Percentiles rank a stretch among this genome's conserved stretches.
Conservation (phyloP, 1,140 invertebrate genomes). For the Proales similis region DNA sequence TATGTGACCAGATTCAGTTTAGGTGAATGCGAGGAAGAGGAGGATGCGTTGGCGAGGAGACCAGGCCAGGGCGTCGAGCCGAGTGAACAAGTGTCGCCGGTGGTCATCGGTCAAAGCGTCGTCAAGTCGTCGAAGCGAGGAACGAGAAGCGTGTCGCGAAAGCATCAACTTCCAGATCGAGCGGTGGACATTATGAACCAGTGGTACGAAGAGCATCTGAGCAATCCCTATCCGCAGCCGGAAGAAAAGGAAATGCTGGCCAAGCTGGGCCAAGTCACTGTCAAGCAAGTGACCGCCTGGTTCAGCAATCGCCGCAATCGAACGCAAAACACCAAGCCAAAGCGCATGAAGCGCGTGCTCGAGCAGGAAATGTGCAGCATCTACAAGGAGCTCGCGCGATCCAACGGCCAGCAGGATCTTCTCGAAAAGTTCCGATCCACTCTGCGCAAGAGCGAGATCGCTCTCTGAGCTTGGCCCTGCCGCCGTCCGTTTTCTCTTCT, state of each 20-base stretch:
- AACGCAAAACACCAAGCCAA: slow-evolving; percentile 48
- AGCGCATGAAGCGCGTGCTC: slow-evolving; percentile 39
- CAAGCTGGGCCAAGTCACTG: slow-evolving; percentile 43
- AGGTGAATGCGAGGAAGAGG: no score
- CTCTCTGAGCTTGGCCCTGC: no score
- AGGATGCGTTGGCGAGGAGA: no score
- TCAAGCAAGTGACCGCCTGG: slow-evolving; percentile 48
- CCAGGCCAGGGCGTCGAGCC: no score
- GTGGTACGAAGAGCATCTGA: slow-evolving; percentile 44
- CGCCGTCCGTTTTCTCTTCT: no score
- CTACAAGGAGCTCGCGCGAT: neutral
- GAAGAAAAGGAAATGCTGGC: slow-evolving; percentile 46
- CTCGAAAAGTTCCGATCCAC: no score
- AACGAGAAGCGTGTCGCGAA: neutral
- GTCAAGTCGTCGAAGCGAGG: no score
- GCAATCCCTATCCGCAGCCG: slow-evolving; percentile 47
- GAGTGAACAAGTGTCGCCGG: no score
- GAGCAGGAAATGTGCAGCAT: slow-evolving; percentile 7
- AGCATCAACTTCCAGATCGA: slow-evolving; percentile 27
- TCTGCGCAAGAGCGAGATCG: no score
- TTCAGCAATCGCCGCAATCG: slow-evolving; percentile 50
- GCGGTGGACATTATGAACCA: slow-evolving; percentile 44
- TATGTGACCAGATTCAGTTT: no score
- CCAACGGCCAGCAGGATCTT: no score
- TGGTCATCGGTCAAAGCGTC: no score